Conservation (phyloP, 1,140 invertebrate genomes). For the Anadara kagoshimensis region DNA sequence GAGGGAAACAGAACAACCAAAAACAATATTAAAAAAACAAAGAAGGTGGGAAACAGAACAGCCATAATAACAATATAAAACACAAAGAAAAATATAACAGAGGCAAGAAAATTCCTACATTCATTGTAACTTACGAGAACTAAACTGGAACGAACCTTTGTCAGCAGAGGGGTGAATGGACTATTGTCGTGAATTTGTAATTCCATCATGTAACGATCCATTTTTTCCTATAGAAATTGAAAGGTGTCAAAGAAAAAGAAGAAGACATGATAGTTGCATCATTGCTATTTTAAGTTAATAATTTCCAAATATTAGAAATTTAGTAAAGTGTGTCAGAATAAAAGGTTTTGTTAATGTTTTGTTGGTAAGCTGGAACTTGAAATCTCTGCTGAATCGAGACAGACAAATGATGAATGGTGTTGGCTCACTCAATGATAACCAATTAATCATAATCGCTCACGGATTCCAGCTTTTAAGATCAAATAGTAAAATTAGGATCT, state of each 20-base stretch:
- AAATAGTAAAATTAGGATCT: too few species aligned
- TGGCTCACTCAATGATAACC: too few species aligned
- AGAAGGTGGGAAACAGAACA: constrained; percentile 10
- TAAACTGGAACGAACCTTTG: constrained; percentile 60
- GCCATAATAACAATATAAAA: constrained; percentile 1
- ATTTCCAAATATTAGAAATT: neutral
- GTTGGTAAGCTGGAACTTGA: too few species aligned
- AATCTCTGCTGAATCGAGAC: too few species aligned
- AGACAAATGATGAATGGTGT: too few species aligned
- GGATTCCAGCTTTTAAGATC: too few species aligned
- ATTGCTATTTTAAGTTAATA: constrained; percentile 12
- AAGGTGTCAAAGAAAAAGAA: constrained; percentile 10
- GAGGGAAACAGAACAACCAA: too few species aligned
- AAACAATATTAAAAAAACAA: too few species aligned
- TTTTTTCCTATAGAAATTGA: constrained; percentile 63
- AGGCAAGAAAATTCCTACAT: neutral
- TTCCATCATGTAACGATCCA: constrained; percentile 66
- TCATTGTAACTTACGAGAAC: constrained; percentile 58
- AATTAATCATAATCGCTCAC: too few species aligned
- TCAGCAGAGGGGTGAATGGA: constrained; percentile 65
- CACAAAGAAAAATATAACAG: neutral
- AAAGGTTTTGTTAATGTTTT: too few species aligned
- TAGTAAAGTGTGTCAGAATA: too few species aligned
- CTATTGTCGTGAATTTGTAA: constrained; percentile 62
- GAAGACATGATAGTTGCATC: neutral